phyloP scores from a whole-genome alignment of 2,888 invertebrate species.

The Callyntrura guangdongensis region DNA sequence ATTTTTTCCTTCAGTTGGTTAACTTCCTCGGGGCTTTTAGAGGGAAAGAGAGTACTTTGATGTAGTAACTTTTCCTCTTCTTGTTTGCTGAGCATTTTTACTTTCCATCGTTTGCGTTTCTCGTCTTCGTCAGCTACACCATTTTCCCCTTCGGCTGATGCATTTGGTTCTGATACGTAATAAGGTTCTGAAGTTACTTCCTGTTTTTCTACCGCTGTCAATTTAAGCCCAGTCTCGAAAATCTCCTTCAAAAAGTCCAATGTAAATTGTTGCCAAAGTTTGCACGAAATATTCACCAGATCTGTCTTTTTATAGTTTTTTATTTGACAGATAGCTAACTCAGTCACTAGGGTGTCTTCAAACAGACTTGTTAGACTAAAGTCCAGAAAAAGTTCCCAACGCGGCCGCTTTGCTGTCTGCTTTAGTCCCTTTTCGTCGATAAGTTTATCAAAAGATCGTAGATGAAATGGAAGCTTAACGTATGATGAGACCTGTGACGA shows the following conservation, averaged over 20 bases:
- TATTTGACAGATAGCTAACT: slow-evolving; percentile 9
- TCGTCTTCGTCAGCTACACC: neutral
- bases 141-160: neutral
- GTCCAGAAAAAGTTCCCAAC: slow-evolving; percentile 69
- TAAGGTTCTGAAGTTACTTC: neutral
- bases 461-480: slow-evolving; percentile 44
- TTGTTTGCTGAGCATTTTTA: neutral
- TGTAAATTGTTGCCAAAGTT: slow-evolving; percentile 51
- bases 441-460: slow-evolving; percentile 19
- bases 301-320: neutral
- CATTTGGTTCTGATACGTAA: neutral
- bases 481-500: neutral
- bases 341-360: slow-evolving; percentile 29
- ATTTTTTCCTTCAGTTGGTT: slow-evolving; percentile 16
- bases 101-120: neutral
- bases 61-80: neutral
- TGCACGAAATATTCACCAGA: neutral
- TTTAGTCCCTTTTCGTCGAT: slow-evolving; percentile 65
- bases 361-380: slow-evolving; percentile 55
- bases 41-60: neutral
- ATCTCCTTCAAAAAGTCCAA: slow-evolving; percentile 43
- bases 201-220: neutral
- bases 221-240: slow-evolving; percentile 37
- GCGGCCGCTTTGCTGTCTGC: slow-evolving; percentile 37
- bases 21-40: neutral